Base-by-base conservation (phyloP, 2,888 invertebrate genomes). In the Eristalis intricaria region DNA sequence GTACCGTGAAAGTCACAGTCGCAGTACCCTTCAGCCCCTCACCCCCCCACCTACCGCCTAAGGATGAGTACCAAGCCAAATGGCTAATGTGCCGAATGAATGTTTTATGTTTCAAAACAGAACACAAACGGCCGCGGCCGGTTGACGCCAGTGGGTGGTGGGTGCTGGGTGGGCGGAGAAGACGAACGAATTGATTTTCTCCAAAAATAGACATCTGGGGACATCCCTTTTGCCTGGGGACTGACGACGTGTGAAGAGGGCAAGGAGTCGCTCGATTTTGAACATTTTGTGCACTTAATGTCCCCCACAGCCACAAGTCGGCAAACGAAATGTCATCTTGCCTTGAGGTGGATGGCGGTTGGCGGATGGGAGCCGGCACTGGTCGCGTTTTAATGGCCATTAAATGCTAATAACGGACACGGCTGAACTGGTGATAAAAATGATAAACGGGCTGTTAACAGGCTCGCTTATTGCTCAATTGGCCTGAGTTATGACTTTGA, bases 391-490 rank as follows among this genome's bases (percentile, higher is more conserved):
- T 74, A 79, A 74, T 65, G 65, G 65, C 50, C 84, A 65, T 84
- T 79, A 70, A 84, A 75, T 65, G 79, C 38, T 78, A 71, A 82
- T 76, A 76, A 82, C 71, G 32, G 19, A 43, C 78, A 58, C 32
- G 50, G 43, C 64, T 60, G 68, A 65, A 60, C 64, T 61, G 71
- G 73, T 35, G 74, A 74, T 84, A 65, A 84, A 79, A 64, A 60
- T 74, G 60, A 84, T 60, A 65, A 60, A 84, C 79, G 65, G 79
- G 35, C 78, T 79, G 74, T 84, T 79, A 70, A 79, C 79, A 79
- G 64, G 71, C 40, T 73, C 68, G 40, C 77, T 83, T 77, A 77
- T 58, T 75, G 64, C 58, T 19, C 26, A 13, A 32, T 22, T 22
- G 56, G 15, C 32, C 32, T 22, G 40, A 66, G 61, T 77, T 50